phyloP scores from a whole-genome alignment of 2,888 invertebrate species.

The Tigriopus californicus region DNA sequence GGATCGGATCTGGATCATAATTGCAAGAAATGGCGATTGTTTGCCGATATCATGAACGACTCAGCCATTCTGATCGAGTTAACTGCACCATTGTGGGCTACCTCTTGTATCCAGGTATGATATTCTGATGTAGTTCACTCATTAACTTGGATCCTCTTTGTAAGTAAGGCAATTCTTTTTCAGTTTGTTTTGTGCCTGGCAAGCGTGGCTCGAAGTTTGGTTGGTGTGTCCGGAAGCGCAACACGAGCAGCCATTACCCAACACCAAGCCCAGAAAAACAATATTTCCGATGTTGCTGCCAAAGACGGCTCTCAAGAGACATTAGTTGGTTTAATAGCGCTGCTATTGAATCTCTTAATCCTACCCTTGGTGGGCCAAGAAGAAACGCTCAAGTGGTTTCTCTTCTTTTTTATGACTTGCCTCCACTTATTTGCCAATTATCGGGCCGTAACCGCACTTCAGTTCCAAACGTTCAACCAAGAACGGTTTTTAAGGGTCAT shows the following conservation, averaged over 20 bases:
- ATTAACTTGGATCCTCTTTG: not conserved
- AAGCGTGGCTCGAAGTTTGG: conserved; percentile 60
- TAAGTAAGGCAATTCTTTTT: no score
- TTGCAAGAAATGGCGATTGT: conserved; percentile 85
- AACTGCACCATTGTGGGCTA: conserved; percentile 41
- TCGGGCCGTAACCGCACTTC: conserved; percentile 58
- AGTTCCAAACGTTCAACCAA: conserved; percentile 59
- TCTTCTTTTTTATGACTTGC: conserved; percentile 17
- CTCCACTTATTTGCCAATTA: conserved; percentile 75
- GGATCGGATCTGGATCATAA: conserved; percentile 57
- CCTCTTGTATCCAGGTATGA: not conserved
- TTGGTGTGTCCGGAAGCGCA: conserved; percentile 70
- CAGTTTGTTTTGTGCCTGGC: conserved; percentile 36
- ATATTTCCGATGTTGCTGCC: conserved; percentile 78
- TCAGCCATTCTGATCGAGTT: conserved; percentile 72
- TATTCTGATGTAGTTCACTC: not conserved
- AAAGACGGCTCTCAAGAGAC: conserved; percentile 96
- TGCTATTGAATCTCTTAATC: conserved; percentile 53
- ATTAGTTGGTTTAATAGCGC: conserved; percentile 71
- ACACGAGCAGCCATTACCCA: conserved; percentile 80
- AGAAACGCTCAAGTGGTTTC: conserved; percentile 26
- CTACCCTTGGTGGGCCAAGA: conserved; percentile 43
- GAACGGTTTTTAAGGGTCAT: conserved; percentile 51
- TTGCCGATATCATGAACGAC: conserved; percentile 85
- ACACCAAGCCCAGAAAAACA: conserved; percentile 73